Percentiles rank a stretch among this genome's conserved stretches.
phyloP scores from a whole-genome alignment of 2,888 invertebrate genomes.

The Pimpla rufipes region DNA sequence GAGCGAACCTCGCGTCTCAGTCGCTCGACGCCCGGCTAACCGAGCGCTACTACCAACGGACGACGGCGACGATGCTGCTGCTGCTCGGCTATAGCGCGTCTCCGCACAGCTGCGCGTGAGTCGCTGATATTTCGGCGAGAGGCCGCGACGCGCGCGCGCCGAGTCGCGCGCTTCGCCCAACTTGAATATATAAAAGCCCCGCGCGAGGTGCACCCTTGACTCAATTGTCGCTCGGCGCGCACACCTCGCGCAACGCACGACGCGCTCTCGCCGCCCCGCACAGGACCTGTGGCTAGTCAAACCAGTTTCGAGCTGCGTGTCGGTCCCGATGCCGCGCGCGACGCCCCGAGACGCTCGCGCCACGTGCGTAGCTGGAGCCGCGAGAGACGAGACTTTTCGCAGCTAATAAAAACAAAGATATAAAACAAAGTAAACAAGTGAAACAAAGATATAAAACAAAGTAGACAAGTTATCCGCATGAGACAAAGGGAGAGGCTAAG shows the following conservation, averaged over 20 bases:
- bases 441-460: neutral
- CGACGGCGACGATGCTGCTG: neutral
- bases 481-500: neutral
- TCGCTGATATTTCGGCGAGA: constrained; percentile 36
- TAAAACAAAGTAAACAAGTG: neutral
- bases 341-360: neutral
- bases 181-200: constrained; percentile 50
- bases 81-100: neutral
- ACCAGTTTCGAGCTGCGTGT: neutral
- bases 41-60: neutral
- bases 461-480: neutral
- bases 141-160: constrained; percentile 24
- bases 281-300: neutral
- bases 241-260: constrained; percentile 38
- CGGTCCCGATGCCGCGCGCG: neutral
- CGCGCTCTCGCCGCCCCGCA: neutral
- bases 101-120: constrained; percentile 38
- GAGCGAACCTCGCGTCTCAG: neutral
- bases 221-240: constrained; percentile 58
- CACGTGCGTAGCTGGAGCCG: constrained; percentile 14
- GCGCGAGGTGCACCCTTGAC: constrained; percentile 62
- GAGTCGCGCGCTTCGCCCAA: constrained; percentile 46
- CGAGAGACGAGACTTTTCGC: neutral
- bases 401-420: neutral
- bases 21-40: neutral